phyloP scores from a whole-genome alignment of 2,888 invertebrate genomes.

The Rhopalosiphum nymphaeae region DNA sequence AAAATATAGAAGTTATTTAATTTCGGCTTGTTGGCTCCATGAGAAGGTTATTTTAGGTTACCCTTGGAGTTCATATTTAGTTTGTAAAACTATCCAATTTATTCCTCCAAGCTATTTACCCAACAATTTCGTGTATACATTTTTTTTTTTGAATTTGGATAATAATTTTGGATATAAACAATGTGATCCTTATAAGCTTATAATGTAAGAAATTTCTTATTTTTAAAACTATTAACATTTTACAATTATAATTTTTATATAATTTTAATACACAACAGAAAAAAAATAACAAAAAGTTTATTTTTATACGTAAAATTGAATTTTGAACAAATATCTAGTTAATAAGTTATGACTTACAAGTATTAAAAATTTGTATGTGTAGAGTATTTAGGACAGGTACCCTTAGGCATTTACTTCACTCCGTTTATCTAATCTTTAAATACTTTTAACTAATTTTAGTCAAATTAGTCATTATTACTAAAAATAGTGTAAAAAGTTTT shows the following conservation, averaged over 20 bases:
- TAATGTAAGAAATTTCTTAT: background rate
- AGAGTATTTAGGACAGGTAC: background rate
- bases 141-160: background rate
- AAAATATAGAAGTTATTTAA: background rate
- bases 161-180: no score
- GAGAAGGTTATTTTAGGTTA: background rate
- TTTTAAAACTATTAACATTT: background rate
- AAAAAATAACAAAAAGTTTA: background rate
- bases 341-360: background rate
- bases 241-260: background rate
- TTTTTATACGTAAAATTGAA: background rate
- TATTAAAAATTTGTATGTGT: background rate
- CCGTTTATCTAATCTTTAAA: background rate
- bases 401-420: background rate
- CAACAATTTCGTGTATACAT: background rate
- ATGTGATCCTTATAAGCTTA: background rate
- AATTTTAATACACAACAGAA: background rate
- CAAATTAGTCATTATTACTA: background rate
- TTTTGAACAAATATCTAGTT: background rate
- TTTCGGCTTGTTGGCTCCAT: background rate
- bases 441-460: background rate
- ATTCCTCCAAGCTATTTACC: background rate
- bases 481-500: background rate
- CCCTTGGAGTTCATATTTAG: background rate
- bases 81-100: background rate